Evolutionary conservation across 2,113 vertebrate genomes (phyloP).

Genomic region (Thunnus thynnus): DNA sequence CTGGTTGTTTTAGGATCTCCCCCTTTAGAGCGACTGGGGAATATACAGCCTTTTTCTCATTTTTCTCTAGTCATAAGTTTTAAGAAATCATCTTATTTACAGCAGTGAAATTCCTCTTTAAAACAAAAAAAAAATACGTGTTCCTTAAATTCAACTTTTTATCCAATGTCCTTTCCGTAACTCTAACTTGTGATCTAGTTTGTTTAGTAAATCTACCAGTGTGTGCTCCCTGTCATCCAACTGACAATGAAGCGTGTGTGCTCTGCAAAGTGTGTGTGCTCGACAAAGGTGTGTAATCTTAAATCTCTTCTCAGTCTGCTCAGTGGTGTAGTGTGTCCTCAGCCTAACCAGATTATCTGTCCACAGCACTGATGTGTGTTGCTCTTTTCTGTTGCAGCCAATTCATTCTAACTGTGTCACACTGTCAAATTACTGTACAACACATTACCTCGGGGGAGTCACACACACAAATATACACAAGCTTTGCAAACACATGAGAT

Average conservation of each 20-base stretch:
- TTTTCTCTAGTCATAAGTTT: too few species aligned
- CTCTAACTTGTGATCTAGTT: not conserved
- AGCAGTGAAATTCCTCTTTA: not conserved
- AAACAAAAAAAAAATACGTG: not conserved
- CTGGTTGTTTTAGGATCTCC: too few species aligned
- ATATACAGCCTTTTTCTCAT: too few species aligned
- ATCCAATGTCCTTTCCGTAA: not conserved
- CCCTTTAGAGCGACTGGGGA: too few species aligned
- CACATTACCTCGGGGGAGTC: constrained; percentile 22
- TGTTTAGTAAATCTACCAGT: not conserved
- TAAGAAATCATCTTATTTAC: too few species aligned
- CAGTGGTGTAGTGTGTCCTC: not conserved
- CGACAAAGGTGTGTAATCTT: constrained; percentile 28
- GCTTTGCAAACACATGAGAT: constrained; percentile 9
- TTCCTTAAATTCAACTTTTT: not conserved
- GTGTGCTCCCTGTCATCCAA: not conserved
- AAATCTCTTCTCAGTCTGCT: constrained; percentile 39
- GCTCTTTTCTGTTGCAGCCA: constrained; percentile 11
- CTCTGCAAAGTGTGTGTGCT: not conserved
- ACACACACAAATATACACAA: constrained; percentile 9
- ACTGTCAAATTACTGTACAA: constrained; percentile 43
- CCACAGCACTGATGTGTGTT: constrained; percentile 7
- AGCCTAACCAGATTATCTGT: constrained; percentile 45
- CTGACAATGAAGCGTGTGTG: not conserved
- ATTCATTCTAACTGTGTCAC: constrained; percentile 29